phyloP scores from a whole-genome alignment of 2,113 vertebrate genomes.

The Podocnemis expansa region DNA sequence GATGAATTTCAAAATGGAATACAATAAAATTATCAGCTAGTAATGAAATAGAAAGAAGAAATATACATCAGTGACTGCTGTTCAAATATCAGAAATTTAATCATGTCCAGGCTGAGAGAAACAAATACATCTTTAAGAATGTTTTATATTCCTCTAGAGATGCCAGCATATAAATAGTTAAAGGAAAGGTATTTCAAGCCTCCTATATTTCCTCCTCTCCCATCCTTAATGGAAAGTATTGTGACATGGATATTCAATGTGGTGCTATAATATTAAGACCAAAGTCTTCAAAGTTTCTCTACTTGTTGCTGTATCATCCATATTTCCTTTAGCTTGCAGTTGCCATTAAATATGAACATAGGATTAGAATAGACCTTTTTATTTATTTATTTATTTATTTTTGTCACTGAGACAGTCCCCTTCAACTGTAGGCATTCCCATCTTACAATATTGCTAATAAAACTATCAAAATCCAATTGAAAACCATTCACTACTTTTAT shows the following conservation, averaged over 20 bases:
- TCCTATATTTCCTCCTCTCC: neutral
- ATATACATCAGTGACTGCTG: conserved; percentile 53
- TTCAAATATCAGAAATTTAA: conserved; percentile 71
- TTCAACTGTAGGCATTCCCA: neutral
- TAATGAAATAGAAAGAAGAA: conserved; percentile 76
- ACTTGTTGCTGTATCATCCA: neutral
- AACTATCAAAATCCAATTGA: neutral
- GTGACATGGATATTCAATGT: neutral
- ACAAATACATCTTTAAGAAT: conserved; percentile 45
- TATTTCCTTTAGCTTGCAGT: neutral
- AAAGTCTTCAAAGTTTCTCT: neutral
- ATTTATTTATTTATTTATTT: too few relatives aligned
- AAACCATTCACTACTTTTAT: neutral
- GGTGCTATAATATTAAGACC: neutral
- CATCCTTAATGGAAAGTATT: neutral
- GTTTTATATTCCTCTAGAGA: conserved; percentile 30
- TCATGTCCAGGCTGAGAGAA: conserved; percentile 64
- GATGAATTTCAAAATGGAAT: conserved; percentile 66
- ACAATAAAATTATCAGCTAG: conserved; percentile 75
- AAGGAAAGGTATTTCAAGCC: conserved; percentile 5
- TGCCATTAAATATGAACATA: neutral
- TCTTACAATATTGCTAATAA: neutral
- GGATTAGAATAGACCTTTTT: neutral
- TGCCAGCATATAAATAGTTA: conserved; percentile 37
- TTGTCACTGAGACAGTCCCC: neutral